These are phyloP conservation scores for Orchesellides sinensis DNA, from an alignment of 2,888 invertebrate species.

Conservation along the genomic window DNA sequence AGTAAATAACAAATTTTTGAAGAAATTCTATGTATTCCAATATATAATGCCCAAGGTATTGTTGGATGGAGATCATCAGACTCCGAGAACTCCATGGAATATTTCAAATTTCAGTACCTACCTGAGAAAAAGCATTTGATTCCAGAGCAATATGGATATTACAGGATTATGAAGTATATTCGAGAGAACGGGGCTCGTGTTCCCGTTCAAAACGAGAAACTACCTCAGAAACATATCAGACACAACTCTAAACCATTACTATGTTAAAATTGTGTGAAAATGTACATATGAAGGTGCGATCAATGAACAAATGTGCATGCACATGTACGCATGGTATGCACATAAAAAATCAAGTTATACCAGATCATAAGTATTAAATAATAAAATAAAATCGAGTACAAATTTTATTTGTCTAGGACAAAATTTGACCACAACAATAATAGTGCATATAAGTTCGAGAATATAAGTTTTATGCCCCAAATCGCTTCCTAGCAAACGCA, in stretches of 20 bases:
- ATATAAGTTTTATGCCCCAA: constrained; percentile 57
- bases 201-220: neutral
- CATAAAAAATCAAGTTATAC: neutral
- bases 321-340: too few relatives aligned
- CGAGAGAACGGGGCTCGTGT: neutral
- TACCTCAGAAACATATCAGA: constrained; percentile 43
- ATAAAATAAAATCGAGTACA: neutral
- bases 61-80: constrained; percentile 66
- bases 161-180: constrained; percentile 60
- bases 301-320: neutral
- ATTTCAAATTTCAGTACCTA: constrained; percentile 23
- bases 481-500: constrained; percentile 72
- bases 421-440: neutral
- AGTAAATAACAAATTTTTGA: too few relatives aligned
- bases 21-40: too few relatives aligned
- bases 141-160: constrained; percentile 68
- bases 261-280: constrained; percentile 47
- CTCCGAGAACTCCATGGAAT: constrained; percentile 55
- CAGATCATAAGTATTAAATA: neutral
- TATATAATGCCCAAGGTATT: constrained; percentile 16
- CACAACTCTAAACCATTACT: constrained; percentile 66
- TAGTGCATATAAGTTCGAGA: neutral
- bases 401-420: neutral
- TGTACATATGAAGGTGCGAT: neutral
- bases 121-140: constrained; percentile 64